Base-by-base conservation (phyloP, 1,140 invertebrate genomes). In the Diprion similis region DNA sequence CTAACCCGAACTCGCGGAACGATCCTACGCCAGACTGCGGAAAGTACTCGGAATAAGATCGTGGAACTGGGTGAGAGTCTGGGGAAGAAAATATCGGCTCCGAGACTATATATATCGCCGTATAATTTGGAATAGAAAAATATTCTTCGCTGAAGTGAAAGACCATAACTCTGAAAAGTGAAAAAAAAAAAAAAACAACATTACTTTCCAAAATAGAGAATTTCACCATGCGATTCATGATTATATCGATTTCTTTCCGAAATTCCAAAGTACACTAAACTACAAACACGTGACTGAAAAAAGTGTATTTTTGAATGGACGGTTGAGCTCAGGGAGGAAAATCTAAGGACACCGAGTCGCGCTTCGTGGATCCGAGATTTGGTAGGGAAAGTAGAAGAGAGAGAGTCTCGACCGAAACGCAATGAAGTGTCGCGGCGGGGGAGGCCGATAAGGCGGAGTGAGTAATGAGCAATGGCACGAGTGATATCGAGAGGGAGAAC, bases 381-480 rank as follows among this genome's bases (percentile, higher is more conserved):
- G 71, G 24, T 66, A 51, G 37, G 64, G 59, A 72, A 66, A 71
- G 19, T 17, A 68, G n/a, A 45, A 71, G 8, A 37, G 10, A 70
- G 72, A 48, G 71, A 46, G 17, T 46, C 71, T 69, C 48, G 70
- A 47, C 59, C 68, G 48, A 45, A 13, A 68, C 18, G 66, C 19
- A 51, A 71, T 59, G 51, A 59, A 59, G 51, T 59, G 51, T 59
- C n/a, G 11, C 24, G 24, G 68, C 72, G 71, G 24, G 70, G 46
- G 65, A 79, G 80, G 71, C 81, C 81, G 85, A 86, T 85, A 86
- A 86, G 84, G 82, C 81, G 80, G 78, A 65, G 82, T 85, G 84
- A 85, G 84, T 87, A 87, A 87, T 87, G 86, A 71, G 51, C 51
- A 59, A 59, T 72, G 47, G 46, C 66, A 72, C 66, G 66, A 17